Evolutionary conservation across 1,140 invertebrate species (phyloP).

Genomic region (Macrotrachela quadricornifera): DNA sequence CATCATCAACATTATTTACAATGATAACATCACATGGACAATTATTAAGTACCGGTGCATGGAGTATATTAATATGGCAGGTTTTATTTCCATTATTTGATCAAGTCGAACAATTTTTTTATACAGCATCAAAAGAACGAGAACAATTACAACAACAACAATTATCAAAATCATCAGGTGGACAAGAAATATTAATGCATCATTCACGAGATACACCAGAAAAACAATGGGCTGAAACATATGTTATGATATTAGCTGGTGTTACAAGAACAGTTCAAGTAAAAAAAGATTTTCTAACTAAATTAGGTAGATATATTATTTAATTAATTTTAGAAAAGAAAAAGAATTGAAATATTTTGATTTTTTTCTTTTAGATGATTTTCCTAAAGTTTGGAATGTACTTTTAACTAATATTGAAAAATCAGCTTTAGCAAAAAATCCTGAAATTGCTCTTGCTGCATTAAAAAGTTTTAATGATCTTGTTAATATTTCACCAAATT

Average conservation of each 20-base stretch:
- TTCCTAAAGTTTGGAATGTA: conserved; percentile 69
- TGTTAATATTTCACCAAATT: conserved; percentile 23
- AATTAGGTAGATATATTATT: too few relatives aligned
- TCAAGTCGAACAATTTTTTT: conserved; percentile 66
- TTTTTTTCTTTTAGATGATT: conserved; percentile 39
- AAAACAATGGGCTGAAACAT: conserved; percentile 98
- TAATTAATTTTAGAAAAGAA: too few relatives aligned
- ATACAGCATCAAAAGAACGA: conserved; percentile 73
- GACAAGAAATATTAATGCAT: conserved; percentile 70
- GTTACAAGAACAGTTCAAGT: conserved; percentile 59
- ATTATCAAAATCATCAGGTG: too few relatives aligned
- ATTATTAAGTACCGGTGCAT: conserved; percentile 39
- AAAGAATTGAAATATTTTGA: conserved; percentile 1
- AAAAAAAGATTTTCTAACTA: too few relatives aligned
- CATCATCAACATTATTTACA: conserved; percentile 88
- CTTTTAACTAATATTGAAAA: conserved; percentile 78
- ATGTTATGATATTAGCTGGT: conserved; percentile 52
- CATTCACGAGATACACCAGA: conserved; percentile 93
- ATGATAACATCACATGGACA: conserved; percentile 81
- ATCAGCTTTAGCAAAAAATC: conserved; percentile 66
- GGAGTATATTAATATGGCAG: conserved; percentile 41
- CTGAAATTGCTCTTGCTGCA: conserved; percentile 78
- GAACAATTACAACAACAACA: conserved; percentile 28
- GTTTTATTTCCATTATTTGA: conserved; percentile 85
- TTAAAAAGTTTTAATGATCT: conserved; percentile 87